Percentiles rank a stretch among this genome's conserved stretches.
These are phyloP conservation scores for Molothrus aeneus DNA, from an alignment of 2,797 vertebrate genomes.

Conservation along the genomic window DNA sequence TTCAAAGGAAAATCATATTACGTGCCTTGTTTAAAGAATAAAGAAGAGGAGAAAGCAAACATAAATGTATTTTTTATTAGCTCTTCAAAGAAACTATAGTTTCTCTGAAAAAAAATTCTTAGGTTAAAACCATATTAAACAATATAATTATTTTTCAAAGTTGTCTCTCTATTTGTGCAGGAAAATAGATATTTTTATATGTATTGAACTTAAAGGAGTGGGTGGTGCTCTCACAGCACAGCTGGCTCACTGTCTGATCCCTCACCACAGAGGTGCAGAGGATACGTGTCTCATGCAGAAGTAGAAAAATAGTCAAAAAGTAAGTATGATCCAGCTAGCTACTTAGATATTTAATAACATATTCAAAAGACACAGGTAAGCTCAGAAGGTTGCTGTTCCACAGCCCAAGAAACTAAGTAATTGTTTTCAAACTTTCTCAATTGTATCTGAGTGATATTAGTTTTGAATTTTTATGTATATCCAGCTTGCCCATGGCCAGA, in stretches of 20 bases:
- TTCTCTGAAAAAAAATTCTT: not conserved
- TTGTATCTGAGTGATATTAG: not conserved
- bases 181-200: not conserved
- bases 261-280: not conserved
- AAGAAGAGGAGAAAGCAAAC: not conserved
- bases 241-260: not conserved
- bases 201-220: not conserved
- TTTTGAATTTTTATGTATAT: not conserved
- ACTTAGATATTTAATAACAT: not conserved
- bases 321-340: not conserved
- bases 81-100: not conserved
- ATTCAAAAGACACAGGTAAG: not conserved
- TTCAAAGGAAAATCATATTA: not conserved
- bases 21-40: not conserved
- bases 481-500: not conserved
- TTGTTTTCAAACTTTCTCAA: not conserved
- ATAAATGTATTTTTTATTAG: not conserved
- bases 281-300: accelerated
- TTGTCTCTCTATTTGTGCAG: not conserved
- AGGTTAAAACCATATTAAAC: not conserved
- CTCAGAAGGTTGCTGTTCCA: not conserved
- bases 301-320: not conserved
- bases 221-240: not conserved
- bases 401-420: not conserved
- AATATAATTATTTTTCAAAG: not conserved